Conservation (phyloP, 2,797 vertebrate genomes). For the Holocentrus rufus region DNA sequence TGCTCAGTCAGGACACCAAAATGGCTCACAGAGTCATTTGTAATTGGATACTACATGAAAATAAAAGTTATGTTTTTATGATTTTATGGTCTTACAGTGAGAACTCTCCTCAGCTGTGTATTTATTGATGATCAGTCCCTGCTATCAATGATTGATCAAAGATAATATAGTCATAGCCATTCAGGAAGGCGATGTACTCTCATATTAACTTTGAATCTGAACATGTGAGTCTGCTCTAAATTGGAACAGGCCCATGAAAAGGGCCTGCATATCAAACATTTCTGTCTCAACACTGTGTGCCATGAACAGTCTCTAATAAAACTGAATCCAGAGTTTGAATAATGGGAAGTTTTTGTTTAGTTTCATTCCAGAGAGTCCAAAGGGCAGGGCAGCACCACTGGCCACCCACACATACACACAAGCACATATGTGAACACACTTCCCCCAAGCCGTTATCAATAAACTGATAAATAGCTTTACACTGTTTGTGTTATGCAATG, state of each 20-base stretch:
- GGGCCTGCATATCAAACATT: neutral
- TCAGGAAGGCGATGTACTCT: no score
- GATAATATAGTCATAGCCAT: no score
- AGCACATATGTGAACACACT: neutral
- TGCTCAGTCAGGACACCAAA: neutral
- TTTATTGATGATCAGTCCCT: neutral
- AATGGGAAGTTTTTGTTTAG: neutral
- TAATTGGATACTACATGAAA: no score
- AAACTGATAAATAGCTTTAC: slow-evolving; percentile 15
- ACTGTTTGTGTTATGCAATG: slow-evolving; percentile 33
- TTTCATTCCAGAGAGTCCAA: slow-evolving; percentile 35
- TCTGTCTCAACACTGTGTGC: neutral
- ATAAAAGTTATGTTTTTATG: no score
- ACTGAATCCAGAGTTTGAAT: neutral
- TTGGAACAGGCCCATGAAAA: neutral
- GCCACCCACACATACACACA: neutral
- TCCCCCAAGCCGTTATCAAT: slow-evolving; percentile 25
- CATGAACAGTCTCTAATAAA: neutral
- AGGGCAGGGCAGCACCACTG: slow-evolving; percentile 18
- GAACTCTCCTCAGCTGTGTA: neutral
- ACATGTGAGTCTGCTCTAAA: neutral
- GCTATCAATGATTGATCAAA: neutral
- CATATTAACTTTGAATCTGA: no score
- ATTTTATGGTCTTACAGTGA: no score
- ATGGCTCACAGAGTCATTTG: neutral